These are phyloP conservation scores for Microctenopoma lineatum DNA, from an alignment of 2,797 vertebrate species.

Conservation along the genomic window DNA sequence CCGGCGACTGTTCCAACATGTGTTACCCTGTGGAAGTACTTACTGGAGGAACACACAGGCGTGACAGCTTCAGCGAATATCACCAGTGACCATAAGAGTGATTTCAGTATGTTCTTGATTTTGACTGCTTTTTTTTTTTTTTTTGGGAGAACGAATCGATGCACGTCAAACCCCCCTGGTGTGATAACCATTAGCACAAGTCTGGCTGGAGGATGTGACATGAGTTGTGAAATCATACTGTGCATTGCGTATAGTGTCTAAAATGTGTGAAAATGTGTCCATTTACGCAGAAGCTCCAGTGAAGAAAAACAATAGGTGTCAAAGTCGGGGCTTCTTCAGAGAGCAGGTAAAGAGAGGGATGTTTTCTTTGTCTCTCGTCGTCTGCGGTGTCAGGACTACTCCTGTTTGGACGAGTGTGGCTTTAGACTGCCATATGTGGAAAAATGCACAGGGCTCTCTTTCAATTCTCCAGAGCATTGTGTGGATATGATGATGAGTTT, in stretches of 20 bases:
- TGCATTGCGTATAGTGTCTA: slow-evolving; percentile 33
- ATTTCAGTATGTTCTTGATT: slow-evolving; percentile 44
- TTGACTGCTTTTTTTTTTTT: slow-evolving; percentile 26
- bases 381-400: slow-evolving; percentile 31
- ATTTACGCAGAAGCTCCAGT: slow-evolving; percentile 53
- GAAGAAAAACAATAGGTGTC: slow-evolving; percentile 59
- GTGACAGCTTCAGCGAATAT: slow-evolving; percentile 50
- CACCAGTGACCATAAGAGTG: slow-evolving; percentile 57
- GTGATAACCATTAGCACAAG: slow-evolving; percentile 71
- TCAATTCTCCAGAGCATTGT: slow-evolving; percentile 48
- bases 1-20: slow-evolving; percentile 49
- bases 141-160: slow-evolving; percentile 55
- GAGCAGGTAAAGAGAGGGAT: slow-evolving; percentile 45
- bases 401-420: slow-evolving; percentile 50
- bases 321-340: slow-evolving; percentile 51
- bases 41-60: slow-evolving; percentile 47
- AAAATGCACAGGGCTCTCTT: slow-evolving; percentile 44
- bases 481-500: slow-evolving; percentile 50
- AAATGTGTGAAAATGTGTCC: slow-evolving; percentile 65
- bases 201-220: slow-evolving; percentile 57
- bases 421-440: slow-evolving; percentile 55
- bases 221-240: slow-evolving; percentile 60
- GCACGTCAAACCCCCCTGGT: slow-evolving; percentile 58
- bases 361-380: slow-evolving; percentile 28
- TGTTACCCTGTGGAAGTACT: slow-evolving; percentile 64